Percentiles rank a stretch among this genome's conserved stretches.
Conservation (phyloP, 2,113 vertebrate species). For the Candoia aspera region DNA sequence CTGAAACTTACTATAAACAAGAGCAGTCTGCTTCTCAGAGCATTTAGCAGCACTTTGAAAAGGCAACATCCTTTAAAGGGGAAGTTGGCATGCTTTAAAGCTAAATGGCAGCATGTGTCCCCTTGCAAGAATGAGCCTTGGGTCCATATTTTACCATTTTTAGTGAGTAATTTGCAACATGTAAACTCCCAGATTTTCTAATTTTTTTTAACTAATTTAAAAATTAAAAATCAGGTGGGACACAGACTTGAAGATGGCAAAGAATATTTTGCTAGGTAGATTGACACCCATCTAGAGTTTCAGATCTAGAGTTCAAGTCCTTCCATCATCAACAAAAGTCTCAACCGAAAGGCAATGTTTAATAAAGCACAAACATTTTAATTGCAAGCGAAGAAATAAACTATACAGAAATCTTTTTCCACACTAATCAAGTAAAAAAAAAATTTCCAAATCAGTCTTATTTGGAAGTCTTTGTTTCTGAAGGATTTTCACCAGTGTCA, state of each 20-base stretch:
- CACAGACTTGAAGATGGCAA: not conserved
- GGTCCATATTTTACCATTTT: not conserved
- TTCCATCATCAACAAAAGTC: not conserved
- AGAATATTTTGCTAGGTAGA: not conserved
- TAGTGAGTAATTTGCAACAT: not conserved
- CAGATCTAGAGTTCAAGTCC: not conserved
- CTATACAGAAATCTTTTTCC: slow-evolving; percentile 55
- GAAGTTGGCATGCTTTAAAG: not conserved
- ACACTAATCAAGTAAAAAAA: slow-evolving; percentile 13
- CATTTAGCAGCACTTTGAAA: not conserved
- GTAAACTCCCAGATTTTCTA: not conserved
- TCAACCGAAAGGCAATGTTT: slow-evolving; percentile 54
- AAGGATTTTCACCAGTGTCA: slow-evolving; percentile 90
- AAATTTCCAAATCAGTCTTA: slow-evolving; percentile 58
- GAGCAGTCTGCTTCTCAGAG: not conserved
- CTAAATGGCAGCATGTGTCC: not conserved
- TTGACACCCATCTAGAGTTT: not conserved
- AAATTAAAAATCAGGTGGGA: not conserved
- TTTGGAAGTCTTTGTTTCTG: slow-evolving; percentile 86
- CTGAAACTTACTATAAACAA: not conserved
- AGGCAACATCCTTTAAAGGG: not conserved
- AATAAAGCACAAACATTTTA: slow-evolving; percentile 34
- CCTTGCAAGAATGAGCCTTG: not conserved
- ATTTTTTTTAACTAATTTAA: not conserved
- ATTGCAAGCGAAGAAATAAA: not conserved